Evolutionary conservation across 2,797 vertebrate genomes (phyloP).

Genomic region (Bovichtus diacanthus): DNA sequence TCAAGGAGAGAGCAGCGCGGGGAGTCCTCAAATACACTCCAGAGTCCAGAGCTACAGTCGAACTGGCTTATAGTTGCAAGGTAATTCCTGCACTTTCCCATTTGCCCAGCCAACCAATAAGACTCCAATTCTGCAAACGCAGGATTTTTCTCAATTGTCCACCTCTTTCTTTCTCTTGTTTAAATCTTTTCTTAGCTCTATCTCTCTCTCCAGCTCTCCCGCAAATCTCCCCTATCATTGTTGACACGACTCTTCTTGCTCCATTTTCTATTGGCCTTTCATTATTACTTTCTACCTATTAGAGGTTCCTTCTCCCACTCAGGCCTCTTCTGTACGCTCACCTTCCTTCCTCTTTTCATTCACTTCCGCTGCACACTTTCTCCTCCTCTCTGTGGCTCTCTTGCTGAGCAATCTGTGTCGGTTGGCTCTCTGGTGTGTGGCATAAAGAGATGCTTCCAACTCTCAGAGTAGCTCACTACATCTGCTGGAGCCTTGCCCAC

Average conservation of each 20-base stretch:
- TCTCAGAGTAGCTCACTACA: slow-evolving; percentile 55
- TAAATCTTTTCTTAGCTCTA: slow-evolving; percentile 32
- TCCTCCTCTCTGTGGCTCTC: slow-evolving; percentile 30
- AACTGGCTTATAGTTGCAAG: slow-evolving; percentile 56
- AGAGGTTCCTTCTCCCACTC: slow-evolving; percentile 1
- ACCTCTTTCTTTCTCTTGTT: slow-evolving; percentile 20
- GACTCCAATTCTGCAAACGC: slow-evolving; percentile 53
- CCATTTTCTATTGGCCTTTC: slow-evolving; percentile 19
- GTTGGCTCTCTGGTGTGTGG: slow-evolving; percentile 42
- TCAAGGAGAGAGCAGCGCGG: slow-evolving; percentile 49
- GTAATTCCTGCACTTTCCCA: slow-evolving; percentile 59
- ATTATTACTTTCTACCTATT: slow-evolving; percentile 34
- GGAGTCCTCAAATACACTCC: slow-evolving; percentile 41
- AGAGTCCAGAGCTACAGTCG: slow-evolving; percentile 30
- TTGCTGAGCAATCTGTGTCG: slow-evolving; percentile 54
- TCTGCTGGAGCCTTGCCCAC: slow-evolving; percentile 60
- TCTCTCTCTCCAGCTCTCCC: slow-evolving; percentile 12
- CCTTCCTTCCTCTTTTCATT: slow-evolving; percentile 33
- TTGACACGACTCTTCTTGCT: slow-evolving; percentile 7
- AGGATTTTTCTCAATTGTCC: slow-evolving; percentile 55
- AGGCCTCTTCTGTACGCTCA: slow-evolving; percentile 1
- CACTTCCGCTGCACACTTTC: slow-evolving; percentile 6
- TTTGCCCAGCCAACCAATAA: slow-evolving; percentile 52
- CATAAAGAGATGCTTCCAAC: slow-evolving; percentile 60
- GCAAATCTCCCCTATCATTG: slow-evolving; percentile 29